Evolutionary conservation across 2,888 invertebrate genomes (phyloP).

Genomic region (Kryphioiulus occultus): DNA sequence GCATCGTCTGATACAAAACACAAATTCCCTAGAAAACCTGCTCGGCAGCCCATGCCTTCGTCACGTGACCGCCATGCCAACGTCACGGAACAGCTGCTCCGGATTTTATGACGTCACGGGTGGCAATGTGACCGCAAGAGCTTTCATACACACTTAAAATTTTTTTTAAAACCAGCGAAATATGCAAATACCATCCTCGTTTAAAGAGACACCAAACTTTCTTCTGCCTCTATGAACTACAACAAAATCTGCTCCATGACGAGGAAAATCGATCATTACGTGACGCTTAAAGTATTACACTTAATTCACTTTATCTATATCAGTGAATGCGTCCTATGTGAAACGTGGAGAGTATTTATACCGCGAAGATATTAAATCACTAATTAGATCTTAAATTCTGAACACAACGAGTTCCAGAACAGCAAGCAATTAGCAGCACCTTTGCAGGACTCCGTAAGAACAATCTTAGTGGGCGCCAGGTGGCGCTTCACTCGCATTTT

Average conservation of each 20-base stretch:
- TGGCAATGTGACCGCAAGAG: neutral
- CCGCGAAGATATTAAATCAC: too few species aligned
- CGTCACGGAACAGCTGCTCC: conserved; percentile 6
- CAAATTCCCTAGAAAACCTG: neutral
- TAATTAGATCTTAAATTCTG: neutral
- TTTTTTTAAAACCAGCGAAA: neutral
- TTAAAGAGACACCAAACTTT: neutral
- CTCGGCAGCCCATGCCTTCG: conserved; percentile 6
- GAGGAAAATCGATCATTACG: too few species aligned
- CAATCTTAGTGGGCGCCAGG: neutral
- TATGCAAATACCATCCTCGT: neutral
- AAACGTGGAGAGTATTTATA: neutral
- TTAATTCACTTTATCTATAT: neutral
- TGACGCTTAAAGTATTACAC: too few species aligned
- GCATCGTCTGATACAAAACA: neutral
- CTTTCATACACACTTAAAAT: too few species aligned
- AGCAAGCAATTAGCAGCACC: neutral
- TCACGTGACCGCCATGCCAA: neutral
- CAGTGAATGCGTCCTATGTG: neutral
- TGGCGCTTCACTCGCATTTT: neutral
- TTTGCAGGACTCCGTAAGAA: neutral
- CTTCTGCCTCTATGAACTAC: neutral
- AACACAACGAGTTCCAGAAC: neutral
- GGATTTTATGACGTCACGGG: neutral
- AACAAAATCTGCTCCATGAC: too few species aligned